Evolutionary conservation across 2,113 vertebrate genomes (phyloP), one percentile per base, ranked within the genome.

Genomic region (Eudorcas thomsonii): DNA sequence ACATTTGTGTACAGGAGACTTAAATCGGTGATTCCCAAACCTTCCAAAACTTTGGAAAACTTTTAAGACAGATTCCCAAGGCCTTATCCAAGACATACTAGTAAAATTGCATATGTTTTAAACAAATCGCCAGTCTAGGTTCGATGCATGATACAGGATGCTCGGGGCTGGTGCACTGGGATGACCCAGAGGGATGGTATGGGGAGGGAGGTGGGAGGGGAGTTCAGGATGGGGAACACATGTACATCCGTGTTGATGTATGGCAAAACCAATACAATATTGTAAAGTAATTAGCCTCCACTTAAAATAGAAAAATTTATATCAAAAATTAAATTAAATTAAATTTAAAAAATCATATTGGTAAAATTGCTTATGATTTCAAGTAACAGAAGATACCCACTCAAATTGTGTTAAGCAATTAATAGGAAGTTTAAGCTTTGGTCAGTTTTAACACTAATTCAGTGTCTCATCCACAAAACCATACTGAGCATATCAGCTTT

Each of bases 401-500:
- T 10, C 45, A 59, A n/a, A 36, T 12, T 55, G 21, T 52, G 43
- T 82, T 48, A 19, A 74, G 45, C 13, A 89, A 25, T 50, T 8
- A 59, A 5, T 2, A 62, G 78, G 8, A 82, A 36, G 30, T 30
- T 54, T 17, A 39, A 11, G 62, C 23, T 9, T 21, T 57, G 28
- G 10, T 50, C 30, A 33, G 30, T 25, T 45, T 28, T 5, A 25
- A 57, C 36, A 8, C 0, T 54, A 26, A 64, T 28, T 60, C 28
- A 9, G 16, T 6, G 26, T 7, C 52, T 54, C 81, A 33, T 59
- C 62, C 7, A 30, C 10, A 10, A 19, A 23, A 2, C 12, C 39
- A 16, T 26, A 13, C 50, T 77, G 15, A 55, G 36, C 7, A 0
- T 3, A 11, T n/a, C 25, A 21, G 2, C 8, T 54, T 19, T 21